A percentile compares a stretch with the other conserved stretches of the same genome.
Evolutionary conservation across 2,113 vertebrate genomes (phyloP).

Genomic region (Mandrillus leucophaeus): DNA sequence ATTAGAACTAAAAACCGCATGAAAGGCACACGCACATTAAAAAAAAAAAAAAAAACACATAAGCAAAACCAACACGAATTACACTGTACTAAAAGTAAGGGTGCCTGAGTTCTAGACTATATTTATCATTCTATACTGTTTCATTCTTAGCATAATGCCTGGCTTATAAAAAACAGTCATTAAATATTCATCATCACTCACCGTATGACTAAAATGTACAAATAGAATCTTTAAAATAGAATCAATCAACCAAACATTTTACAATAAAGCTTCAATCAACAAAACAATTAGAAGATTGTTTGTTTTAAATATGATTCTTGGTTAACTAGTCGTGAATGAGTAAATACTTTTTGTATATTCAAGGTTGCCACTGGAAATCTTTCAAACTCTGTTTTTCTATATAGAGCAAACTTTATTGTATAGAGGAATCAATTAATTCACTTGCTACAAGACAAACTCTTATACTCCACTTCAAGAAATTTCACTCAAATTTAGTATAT

Average conservation of each 20-base stretch:
- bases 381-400: neutral
- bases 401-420: neutral
- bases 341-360: neutral
- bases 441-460: neutral
- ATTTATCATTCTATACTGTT: neutral
- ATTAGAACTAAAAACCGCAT: neutral
- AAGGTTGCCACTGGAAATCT: neutral
- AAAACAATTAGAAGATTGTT: conserved; percentile 14
- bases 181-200: conserved; percentile 11
- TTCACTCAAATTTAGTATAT: neutral
- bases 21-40: neutral
- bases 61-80: neutral
- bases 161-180: neutral
- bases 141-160: neutral
- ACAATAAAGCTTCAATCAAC: conserved; percentile 15
- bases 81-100: neutral
- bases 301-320: neutral
- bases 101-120: neutral
- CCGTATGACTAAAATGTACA: neutral
- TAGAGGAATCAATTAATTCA: neutral
- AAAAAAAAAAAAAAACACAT: neutral
- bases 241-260: neutral
- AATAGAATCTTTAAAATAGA: conserved; percentile 8
- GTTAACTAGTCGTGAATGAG: conserved; percentile 8
- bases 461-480: neutral